Base-by-base conservation (phyloP, 2,113 vertebrate genomes). In the Cichladusa arquata region DNA sequence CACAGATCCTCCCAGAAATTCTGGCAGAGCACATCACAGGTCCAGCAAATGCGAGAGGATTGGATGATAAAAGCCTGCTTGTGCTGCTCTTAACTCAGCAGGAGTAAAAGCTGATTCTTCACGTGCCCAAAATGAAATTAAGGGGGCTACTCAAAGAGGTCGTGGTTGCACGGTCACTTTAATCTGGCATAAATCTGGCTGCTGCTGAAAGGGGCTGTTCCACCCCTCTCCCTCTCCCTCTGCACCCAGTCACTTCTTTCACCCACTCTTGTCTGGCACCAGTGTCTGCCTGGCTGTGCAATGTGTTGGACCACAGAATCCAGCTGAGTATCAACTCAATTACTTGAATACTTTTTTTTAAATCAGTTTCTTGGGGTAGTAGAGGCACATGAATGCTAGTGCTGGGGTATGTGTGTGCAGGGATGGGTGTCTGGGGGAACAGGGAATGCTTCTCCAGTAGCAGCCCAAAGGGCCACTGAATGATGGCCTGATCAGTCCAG, bases 1-100 rank as follows among this genome's bases (percentile, higher is more conserved):
- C 88, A 83, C 76, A 73, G 90, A 90, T 96, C 85, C 90, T 94
- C 80, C 64, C 86, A 82, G 76, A 95, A 96, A 81, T 92, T 36
- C 95, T 93, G 85, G 92, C 94, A 93, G 36, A 88, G 93, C 64
- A 96, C 88, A 95, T 96, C 92, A 86, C 82, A 95, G 73, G 74
- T 28, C 56, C 64, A 70, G 88, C 73, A 50, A 95, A 91, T n/a
- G 84, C 6, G 38, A 74, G 87, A 66, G 2, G 8, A 80, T 82
- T 25, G 36, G 88, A 61, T 88, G 88, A 88, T 88, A 94, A 94
- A 94, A 90, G 93, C 82, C 69, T 88, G 90, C 53, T 94, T 96
- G 92, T 97, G 90, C 85, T 66, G 88, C 92, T 78, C 67, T 81
- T 80, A 74, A 81, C 84, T 74, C 31, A 4, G 79, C 3, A 56